Percentiles rank a stretch among this genome's conserved stretches.
Conservation (phyloP, 1,140 invertebrate genomes). For the Callitettix versicolor region DNA sequence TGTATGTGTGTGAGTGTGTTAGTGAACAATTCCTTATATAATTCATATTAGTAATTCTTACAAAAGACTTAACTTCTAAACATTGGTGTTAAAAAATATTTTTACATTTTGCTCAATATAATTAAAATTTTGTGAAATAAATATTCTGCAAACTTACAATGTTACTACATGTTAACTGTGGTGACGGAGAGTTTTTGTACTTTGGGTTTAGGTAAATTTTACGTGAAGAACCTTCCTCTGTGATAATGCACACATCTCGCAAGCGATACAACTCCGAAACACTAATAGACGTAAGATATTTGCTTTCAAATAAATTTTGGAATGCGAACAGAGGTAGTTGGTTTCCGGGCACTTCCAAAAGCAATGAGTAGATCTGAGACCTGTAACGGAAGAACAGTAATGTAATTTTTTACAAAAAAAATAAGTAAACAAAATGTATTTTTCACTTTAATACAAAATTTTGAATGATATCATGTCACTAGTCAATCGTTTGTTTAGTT, state of each 20-base stretch:
- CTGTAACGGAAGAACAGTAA: conserved; percentile 29
- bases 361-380: conserved; percentile 41
- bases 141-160: not conserved
- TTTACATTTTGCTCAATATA: too few relatives aligned
- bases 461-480: too few relatives aligned
- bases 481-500: too few relatives aligned
- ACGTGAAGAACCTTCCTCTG: conserved; percentile 55
- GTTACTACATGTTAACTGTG: conserved; percentile 21
- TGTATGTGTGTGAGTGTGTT: too few relatives aligned
- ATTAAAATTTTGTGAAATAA: too few relatives aligned
- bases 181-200: conserved; percentile 40
- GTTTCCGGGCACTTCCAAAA: conserved; percentile 61
- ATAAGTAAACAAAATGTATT: too few relatives aligned
- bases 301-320: conserved; percentile 71
- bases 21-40: too few relatives aligned
- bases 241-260: conserved; percentile 64
- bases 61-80: too few relatives aligned
- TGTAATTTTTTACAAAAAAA: not conserved
- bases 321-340: conserved; percentile 75
- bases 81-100: too few relatives aligned
- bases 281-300: conserved; percentile 66
- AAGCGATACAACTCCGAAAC: conserved; percentile 73
- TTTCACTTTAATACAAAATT: too few relatives aligned
- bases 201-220: conserved; percentile 44
- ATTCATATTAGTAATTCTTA: too few relatives aligned